Conservation (phyloP, 2,797 vertebrate species). For the Euphonia xanthogaster region DNA sequence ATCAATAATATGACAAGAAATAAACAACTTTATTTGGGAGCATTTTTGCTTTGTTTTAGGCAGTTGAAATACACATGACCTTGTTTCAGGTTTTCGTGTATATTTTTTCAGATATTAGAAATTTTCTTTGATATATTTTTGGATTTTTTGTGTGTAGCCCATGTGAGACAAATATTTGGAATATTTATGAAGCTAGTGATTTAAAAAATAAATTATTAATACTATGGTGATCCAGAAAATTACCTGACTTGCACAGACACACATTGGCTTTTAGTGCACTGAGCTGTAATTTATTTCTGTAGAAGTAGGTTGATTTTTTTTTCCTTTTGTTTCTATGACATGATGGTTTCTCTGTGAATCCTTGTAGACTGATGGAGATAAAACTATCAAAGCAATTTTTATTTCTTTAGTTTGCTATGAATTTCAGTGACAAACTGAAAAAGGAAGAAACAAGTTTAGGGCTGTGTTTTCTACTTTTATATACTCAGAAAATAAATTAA, state of each 20-base stretch:
- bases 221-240: not conserved
- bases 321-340: not conserved
- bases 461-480: not conserved
- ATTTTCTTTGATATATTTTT: not conserved
- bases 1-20: not conserved
- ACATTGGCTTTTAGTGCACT: not conserved
- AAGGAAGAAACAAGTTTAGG: not conserved
- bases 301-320: not conserved
- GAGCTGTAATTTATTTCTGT: not conserved
- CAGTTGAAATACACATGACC: not conserved
- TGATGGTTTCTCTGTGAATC: not conserved
- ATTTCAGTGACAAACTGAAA: not conserved
- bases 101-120: not conserved
- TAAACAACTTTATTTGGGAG: not conserved
- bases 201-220: not conserved
- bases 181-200: not conserved
- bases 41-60: not conserved
- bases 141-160: not conserved
- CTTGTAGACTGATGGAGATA: not conserved
- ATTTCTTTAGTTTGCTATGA: not conserved
- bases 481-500: not conserved
- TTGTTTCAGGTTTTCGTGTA: not conserved
- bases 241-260: not conserved
- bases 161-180: not conserved
- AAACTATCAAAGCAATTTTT: not conserved